phyloP scores from a whole-genome alignment of 2,113 vertebrate genomes.

The Amphiprion percula region DNA sequence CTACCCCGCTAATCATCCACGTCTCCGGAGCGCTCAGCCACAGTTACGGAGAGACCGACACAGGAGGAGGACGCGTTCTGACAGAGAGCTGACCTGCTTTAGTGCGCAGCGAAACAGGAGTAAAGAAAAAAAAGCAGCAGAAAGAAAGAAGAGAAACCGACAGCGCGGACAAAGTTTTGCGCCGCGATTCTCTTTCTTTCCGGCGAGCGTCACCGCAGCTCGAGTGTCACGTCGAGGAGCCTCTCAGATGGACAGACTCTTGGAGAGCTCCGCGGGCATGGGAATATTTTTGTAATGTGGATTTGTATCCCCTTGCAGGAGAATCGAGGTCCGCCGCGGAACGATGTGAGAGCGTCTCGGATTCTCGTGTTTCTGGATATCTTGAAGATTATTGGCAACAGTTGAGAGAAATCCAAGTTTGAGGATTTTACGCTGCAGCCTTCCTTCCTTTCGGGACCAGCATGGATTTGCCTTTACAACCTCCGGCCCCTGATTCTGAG shows the following conservation, averaged over 20 bases:
- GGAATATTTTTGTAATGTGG: conserved; percentile 85
- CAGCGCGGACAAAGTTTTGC: conserved; percentile 36
- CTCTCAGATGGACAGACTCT: conserved; percentile 74
- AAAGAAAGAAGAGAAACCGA: not conserved
- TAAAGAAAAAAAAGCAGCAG: no score
- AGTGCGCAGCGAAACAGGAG: conserved; percentile 46
- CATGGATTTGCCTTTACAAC: conserved; percentile 77
- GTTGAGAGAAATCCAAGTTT: conserved; percentile 72
- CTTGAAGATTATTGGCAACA: conserved; percentile 84
- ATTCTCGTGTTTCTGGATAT: conserved; percentile 85
- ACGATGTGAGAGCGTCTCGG: conserved; percentile 85
- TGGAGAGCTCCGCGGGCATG: conserved; percentile 78
- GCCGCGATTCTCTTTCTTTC: conserved; percentile 22
- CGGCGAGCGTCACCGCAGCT: conserved; percentile 44
- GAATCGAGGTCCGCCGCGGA: conserved; percentile 72
- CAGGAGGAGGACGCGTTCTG: conserved; percentile 36
- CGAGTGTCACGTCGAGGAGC: conserved; percentile 69
- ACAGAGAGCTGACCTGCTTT: conserved; percentile 30
- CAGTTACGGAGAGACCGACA: conserved; percentile 23
- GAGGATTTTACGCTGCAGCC: conserved; percentile 64
- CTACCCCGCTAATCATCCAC: conserved; percentile 26
- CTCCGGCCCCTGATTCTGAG: conserved; percentile 63
- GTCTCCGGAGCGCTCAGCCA: conserved; percentile 5
- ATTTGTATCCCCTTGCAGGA: conserved; percentile 74
- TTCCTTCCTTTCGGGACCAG: conserved; percentile 64